A percentile compares a stretch with the other conserved stretches of the same genome.
These are phyloP conservation scores for Sarcophaga carnaria DNA, from an alignment of 2,888 invertebrate genomes.

Conservation along the genomic window DNA sequence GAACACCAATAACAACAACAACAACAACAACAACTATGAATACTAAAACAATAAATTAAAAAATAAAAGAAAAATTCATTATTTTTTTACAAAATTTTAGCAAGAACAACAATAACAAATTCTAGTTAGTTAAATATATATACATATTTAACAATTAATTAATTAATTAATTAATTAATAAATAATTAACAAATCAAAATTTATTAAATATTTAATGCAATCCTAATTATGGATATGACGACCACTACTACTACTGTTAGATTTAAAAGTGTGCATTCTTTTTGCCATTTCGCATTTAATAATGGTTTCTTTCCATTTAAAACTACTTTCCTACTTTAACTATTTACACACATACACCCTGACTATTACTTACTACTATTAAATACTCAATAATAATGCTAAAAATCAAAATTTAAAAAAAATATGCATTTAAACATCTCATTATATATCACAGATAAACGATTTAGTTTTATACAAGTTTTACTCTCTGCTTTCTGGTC, in stretches of 20 bases:
- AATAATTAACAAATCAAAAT: constrained; percentile 12
- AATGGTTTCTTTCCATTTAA: neutral
- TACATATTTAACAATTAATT: neutral
- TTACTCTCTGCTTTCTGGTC: no score
- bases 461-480: no score
- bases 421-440: no score
- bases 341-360: no score
- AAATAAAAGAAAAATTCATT: neutral
- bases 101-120: neutral
- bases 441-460: no score
- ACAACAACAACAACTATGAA: neutral
- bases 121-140: neutral
- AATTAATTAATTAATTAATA: constrained; percentile 1
- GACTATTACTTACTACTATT: no score
- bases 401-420: no score
- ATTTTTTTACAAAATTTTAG: neutral
- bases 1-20: neutral
- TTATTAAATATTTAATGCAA: constrained; percentile 2
- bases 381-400: no score
- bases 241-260: neutral
- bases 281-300: neutral
- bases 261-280: constrained; percentile 57
- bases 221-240: neutral
- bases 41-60: no score
- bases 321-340: neutral